Evolutionary conservation across 2,888 invertebrate genomes (phyloP), one percentile per base, ranked within the genome.

Genomic region (Pocota personata): DNA sequence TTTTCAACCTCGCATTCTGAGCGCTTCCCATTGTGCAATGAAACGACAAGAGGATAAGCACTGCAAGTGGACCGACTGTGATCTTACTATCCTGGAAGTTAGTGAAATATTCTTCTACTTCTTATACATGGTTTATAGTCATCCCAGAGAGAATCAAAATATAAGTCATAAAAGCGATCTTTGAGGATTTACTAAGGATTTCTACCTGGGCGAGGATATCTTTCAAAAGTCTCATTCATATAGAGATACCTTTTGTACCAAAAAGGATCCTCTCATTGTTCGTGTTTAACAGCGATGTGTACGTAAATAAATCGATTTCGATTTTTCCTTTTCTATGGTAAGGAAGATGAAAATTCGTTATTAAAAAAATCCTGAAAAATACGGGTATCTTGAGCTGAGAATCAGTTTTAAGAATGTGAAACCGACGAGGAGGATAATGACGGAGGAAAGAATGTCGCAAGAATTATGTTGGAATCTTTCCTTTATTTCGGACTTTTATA

Each of bases 231-330:
- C 73, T 21, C 19, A 75, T 52, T 64, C 60, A 75, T 35, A 27
- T 30, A 58, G 73, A 21, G 35, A 58, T 12, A 35, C 48, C 52
- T 30, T 64, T 79, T 84, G 79, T 76, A 27, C 30, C 21, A 46
- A 57, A 83, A 84, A 66, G 69, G 79, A 79, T 76, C 84, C 30
- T 71, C 52, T 6, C 64, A 84, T 79, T 84, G 84, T 84, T 71
- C 71, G 43, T 52, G 48, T 55, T 77, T 3, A 35, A 37, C 67
- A 30, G 37, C 40, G 66, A 35, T 60, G 35, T 48, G 48, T 57
- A 64, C 72, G 57, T 64, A 79, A 72, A 79, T 71, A 79, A 71
- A 80, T 80, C 71, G 84, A 79, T 79, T 84, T 78, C 8, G 37
- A 40, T 58, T 40, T 50, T 72, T 55, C 52, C 27, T 71, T 72